Base-by-base conservation (phyloP, 2,888 invertebrate genomes). In the Anodontia alba region DNA sequence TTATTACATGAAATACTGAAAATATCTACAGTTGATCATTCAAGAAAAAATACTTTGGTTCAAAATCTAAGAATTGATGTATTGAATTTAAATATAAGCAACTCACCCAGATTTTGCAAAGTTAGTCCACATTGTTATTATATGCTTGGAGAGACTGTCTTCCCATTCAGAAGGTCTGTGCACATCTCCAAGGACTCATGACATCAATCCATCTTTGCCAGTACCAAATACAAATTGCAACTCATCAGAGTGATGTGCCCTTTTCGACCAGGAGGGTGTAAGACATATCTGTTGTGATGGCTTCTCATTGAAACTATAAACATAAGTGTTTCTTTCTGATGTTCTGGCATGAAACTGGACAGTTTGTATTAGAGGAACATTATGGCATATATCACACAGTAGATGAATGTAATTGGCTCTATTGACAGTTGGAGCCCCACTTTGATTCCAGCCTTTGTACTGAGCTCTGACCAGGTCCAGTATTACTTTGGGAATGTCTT, bases 111-210 rank as follows among this genome's bases (percentile, higher is more conserved):
- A 97, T 95, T 97, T 97, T 66, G 98, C 98, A 94, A 98, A 98
- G 94, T 98, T 98, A 0, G 98, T 97, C 98, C 98, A 98, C 95
- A 98, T 98, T 93, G 96, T 96, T 98, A 98, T 98, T 94, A 98
- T 96, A 84, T 97, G 95, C 93, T 96, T 96, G 92, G 97, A 97
- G 88, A 98, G 96, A 88, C 97, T 96, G 42, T 96, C 96, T 94
- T 98, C 98, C 91, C 97, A 97, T 0, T 96, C 96, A 15, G 96
- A 95, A 97, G 98, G 94, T 97, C 96, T 20, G 75, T 73, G 12
- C 49, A 73, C 33, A 70, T 51, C 26, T 98, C 80, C 36, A 91
- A 81, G 15, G 91, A 91, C 38, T 79, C 69, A 12, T n/a, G 69
- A 57, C 46, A 76, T 42, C 20, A 69, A 36, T 17, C 23, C 36